phyloP scores from a whole-genome alignment of 1,140 invertebrate species.

The Neodiprion pinetum region DNA sequence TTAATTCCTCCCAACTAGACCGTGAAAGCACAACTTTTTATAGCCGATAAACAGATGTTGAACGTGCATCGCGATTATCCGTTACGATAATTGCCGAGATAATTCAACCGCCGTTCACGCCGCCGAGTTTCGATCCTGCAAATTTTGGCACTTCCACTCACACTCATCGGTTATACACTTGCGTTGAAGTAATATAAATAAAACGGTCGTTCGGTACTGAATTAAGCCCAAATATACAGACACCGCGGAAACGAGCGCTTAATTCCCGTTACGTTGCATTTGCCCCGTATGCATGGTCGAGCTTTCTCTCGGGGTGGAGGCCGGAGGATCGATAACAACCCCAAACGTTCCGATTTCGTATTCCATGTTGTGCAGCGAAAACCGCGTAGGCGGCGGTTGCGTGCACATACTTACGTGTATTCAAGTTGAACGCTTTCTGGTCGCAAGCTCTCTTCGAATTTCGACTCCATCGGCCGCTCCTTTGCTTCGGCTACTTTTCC shows the following conservation, averaged over 20 bases:
- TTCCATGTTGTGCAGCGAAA: too few relatives aligned
- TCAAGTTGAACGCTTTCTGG: background rate
- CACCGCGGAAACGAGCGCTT: background rate
- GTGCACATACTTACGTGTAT: background rate
- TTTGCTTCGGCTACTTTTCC: background rate
- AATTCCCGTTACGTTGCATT: background rate
- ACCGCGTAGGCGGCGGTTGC: too few relatives aligned
- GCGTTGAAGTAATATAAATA: background rate
- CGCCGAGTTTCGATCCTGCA: too few relatives aligned
- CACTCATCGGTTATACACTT: too few relatives aligned
- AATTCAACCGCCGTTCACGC: too few relatives aligned
- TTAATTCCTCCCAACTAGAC: too few relatives aligned
- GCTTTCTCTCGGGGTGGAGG: background rate
- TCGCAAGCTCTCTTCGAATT: background rate
- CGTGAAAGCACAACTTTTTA: too few relatives aligned
- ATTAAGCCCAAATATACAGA: background rate
- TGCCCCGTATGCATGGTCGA: background rate
- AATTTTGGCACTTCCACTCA: too few relatives aligned
- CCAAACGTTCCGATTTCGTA: background rate
- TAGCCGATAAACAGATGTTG: too few relatives aligned
- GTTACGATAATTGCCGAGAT: too few relatives aligned
- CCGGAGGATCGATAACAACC: background rate
- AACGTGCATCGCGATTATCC: too few relatives aligned
- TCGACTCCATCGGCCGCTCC: background rate
- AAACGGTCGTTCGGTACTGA: background rate